phyloP scores from a whole-genome alignment of 2,113 vertebrate genomes.

The Peromyscus maniculatus region DNA sequence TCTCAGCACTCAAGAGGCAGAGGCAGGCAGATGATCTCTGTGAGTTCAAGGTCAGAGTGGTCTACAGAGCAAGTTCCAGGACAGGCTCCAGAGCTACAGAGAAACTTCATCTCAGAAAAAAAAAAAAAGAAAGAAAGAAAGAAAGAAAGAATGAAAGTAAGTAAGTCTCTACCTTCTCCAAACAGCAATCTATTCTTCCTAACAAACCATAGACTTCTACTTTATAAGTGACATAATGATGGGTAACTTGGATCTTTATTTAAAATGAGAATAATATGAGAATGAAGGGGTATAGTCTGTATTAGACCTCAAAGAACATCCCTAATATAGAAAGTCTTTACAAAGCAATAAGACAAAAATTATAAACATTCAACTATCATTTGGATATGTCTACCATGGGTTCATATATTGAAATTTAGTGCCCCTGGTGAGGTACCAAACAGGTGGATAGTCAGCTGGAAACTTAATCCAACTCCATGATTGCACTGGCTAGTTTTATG shows the following conservation, averaged over 20 bases:
- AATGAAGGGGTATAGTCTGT: not conserved
- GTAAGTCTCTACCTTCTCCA: constrained; percentile 5
- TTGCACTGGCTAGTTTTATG: not conserved
- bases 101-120: too few species aligned
- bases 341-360: constrained; percentile 45
- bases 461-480: not conserved
- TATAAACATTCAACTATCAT: not conserved
- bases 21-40: too few species aligned
- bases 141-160: not conserved
- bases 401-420: not conserved
- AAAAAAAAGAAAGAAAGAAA: too few species aligned
- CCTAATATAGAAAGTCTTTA: constrained; percentile 60
- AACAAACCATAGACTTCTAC: not conserved
- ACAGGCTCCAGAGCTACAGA: too few species aligned
- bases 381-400: not conserved
- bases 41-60: too few species aligned
- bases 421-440: not conserved
- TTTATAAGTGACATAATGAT: constrained; percentile 2
- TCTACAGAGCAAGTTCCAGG: too few species aligned
- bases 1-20: too few species aligned
- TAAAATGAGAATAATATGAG: constrained; percentile 50
- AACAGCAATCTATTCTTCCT: not conserved
- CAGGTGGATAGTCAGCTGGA: not conserved
- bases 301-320: constrained; percentile 26
- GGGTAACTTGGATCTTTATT: not conserved